These are phyloP conservation scores for Hipposideros armiger DNA, from an alignment of 2,113 vertebrate species.

Conservation along the genomic window DNA sequence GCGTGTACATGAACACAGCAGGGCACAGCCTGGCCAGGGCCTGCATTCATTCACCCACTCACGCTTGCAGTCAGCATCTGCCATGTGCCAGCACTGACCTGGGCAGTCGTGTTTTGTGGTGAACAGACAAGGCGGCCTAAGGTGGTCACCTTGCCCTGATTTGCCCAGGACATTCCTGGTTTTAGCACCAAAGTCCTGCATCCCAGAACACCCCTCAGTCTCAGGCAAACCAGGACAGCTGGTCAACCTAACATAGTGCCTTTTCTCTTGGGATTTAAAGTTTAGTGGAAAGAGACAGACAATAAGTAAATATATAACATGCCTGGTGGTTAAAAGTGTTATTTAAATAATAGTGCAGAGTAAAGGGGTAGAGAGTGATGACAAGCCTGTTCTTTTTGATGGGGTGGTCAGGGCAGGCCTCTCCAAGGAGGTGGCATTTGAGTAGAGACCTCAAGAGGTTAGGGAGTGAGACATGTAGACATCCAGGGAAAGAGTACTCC, in stretches of 20 bases:
- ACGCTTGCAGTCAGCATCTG: fast-evolving
- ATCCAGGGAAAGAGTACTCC: background rate
- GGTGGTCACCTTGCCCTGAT: background rate
- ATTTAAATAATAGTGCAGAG: background rate
- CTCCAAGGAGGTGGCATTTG: background rate
- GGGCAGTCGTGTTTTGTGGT: background rate
- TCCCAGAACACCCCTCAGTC: background rate
- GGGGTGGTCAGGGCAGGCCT: background rate
- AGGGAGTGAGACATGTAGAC: background rate
- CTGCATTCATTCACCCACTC: background rate
- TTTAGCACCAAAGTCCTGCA: background rate
- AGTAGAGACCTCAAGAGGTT: background rate
- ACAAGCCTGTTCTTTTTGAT: background rate
- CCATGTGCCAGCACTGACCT: background rate
- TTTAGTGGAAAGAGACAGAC: background rate
- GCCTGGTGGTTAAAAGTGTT: background rate
- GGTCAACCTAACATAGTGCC: background rate
- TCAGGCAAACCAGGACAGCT: background rate
- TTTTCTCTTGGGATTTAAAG: background rate
- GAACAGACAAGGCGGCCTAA: background rate
- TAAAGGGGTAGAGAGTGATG: too few species aligned
- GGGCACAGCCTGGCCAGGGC: background rate
- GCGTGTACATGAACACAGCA: fast-evolving
- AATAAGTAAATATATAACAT: background rate
- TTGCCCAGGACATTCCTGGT: background rate